A percentile compares a stretch with the other conserved stretches of the same genome.
These are phyloP conservation scores for Dyspetes luteomarginatus DNA, from an alignment of 2,888 invertebrate genomes.

Conservation along the genomic window DNA sequence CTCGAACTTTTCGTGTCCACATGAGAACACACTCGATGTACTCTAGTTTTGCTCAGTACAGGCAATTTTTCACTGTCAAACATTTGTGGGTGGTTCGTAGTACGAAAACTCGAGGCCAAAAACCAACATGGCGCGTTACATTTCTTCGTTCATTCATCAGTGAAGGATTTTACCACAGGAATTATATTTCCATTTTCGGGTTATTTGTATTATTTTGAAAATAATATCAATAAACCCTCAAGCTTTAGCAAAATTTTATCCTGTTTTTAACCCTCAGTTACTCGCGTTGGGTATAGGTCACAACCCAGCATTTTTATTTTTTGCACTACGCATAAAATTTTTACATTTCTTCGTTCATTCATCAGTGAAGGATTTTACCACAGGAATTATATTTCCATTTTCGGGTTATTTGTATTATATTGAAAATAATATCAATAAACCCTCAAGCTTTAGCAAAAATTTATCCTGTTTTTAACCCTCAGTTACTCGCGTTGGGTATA, in stretches of 20 bases:
- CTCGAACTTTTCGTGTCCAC: neutral
- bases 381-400: neutral
- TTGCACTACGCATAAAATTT: too few species aligned
- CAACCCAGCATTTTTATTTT: too few species aligned
- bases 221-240: too few species aligned
- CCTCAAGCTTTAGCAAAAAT: too few species aligned
- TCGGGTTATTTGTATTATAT: too few species aligned
- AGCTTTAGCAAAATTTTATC: too few species aligned
- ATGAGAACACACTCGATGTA: constrained; percentile 4
- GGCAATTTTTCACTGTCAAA: constrained; percentile 33
- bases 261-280: too few species aligned
- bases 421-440: too few species aligned
- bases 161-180: neutral
- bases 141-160: neutral
- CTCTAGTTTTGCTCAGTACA: constrained; percentile 2
- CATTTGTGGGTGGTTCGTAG: neutral
- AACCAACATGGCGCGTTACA: neutral
- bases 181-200: neutral
- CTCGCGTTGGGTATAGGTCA: too few species aligned
- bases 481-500: too few species aligned
- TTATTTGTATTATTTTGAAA: too few species aligned
- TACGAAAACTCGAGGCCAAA: neutral
- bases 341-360: neutral
- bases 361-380: neutral
- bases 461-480: too few species aligned